Percentiles rank a stretch among this genome's conserved stretches.
Conservation (phyloP, 2,113 vertebrate species). For the Trinectes maculatus region DNA sequence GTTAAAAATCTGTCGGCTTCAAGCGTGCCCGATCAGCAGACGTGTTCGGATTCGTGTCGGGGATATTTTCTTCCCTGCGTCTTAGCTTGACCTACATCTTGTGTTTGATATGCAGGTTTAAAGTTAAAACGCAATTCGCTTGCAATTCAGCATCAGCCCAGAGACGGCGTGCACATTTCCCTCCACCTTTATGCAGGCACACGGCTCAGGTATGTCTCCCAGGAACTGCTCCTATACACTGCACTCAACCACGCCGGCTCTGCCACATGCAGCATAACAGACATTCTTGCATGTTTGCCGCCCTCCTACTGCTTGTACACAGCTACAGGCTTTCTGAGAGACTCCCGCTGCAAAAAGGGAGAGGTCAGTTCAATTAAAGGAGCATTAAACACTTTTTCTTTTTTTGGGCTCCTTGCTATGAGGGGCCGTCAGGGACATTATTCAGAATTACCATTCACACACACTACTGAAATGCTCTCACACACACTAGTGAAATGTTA, state of each 20-base stretch:
- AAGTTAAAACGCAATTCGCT: constrained; percentile 56
- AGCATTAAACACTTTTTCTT: constrained; percentile 45
- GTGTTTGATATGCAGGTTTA: constrained; percentile 51
- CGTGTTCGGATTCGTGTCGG: constrained; percentile 50
- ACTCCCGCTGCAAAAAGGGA: constrained; percentile 55
- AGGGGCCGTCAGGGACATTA: no score
- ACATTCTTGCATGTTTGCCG: constrained; percentile 52
- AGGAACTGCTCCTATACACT: constrained; percentile 46
- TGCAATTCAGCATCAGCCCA: constrained; percentile 31
- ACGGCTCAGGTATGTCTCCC: constrained; percentile 50
- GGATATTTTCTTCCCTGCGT: constrained; percentile 54
- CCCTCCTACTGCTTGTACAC: constrained; percentile 54
- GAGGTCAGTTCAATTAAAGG: constrained; percentile 47
- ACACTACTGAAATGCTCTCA: no score
- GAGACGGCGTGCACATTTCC: constrained; percentile 31
- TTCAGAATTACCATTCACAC: no score
- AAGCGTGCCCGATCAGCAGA: constrained; percentile 40
- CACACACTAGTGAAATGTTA: no score
- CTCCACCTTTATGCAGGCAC: constrained; percentile 43
- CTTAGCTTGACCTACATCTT: constrained; percentile 72
- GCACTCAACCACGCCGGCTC: constrained; percentile 53
- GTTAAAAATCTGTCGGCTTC: constrained; percentile 29
- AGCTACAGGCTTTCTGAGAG: constrained; percentile 47
- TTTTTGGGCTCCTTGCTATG: no score
- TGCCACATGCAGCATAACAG: constrained; percentile 54